These are phyloP conservation scores for Dynastes hyllus DNA, from an alignment of 2,888 invertebrate genomes.

Conservation along the genomic window DNA sequence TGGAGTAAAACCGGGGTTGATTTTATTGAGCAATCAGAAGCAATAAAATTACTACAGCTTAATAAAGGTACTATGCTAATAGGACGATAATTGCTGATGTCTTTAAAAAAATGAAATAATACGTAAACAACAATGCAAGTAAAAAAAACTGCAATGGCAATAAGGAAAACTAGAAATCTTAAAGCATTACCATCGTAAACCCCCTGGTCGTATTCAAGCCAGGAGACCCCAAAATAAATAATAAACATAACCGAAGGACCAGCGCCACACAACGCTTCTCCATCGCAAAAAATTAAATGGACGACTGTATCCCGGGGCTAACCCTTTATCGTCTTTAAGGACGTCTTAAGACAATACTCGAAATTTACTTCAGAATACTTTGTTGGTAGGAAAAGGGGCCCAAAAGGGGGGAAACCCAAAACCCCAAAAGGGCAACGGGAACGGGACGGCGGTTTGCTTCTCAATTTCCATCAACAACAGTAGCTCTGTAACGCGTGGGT, in stretches of 20 bases:
- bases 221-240: slow-evolving; percentile 59
- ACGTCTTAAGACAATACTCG: slow-evolving; percentile 63
- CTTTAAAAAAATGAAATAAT: too few species aligned
- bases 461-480: background rate
- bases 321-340: slow-evolving; percentile 60
- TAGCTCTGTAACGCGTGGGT: slow-evolving; percentile 3
- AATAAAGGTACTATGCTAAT: too few species aligned
- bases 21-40: too few species aligned
- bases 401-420: slow-evolving; percentile 50
- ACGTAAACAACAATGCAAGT: too few species aligned
- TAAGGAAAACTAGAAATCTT: too few species aligned
- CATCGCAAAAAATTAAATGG: slow-evolving; percentile 57
- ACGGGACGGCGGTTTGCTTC: slow-evolving; percentile 2
- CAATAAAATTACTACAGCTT: too few species aligned
- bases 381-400: slow-evolving; percentile 62
- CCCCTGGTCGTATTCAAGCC: slow-evolving; percentile 48
- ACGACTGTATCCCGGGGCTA: slow-evolving; percentile 55
- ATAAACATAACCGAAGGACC: slow-evolving; percentile 53
- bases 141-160: too few species aligned
- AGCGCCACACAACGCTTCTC: slow-evolving; percentile 33
- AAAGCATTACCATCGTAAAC: background rate
- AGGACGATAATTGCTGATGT: too few species aligned
- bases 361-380: slow-evolving; percentile 65
- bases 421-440: background rate
- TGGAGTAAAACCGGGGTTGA: too few species aligned